Evolutionary conservation across 1,140 invertebrate species (phyloP).

Genomic region (Pemphigus obesinymphae): DNA sequence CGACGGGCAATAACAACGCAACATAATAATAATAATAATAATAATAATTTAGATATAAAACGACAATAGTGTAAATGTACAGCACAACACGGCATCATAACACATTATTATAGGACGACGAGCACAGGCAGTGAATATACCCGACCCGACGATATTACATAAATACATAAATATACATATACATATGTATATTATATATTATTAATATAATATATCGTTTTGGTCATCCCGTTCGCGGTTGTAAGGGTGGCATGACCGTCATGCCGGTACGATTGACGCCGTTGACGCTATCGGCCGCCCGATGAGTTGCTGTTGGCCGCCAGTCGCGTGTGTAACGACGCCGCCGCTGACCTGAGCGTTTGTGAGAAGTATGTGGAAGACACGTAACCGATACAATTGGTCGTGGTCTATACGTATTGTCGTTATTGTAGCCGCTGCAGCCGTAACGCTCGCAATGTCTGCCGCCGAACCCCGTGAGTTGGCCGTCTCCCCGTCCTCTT

Average conservation of each 20-base stretch:
- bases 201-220: no score
- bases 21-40: neutral
- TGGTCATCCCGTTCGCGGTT: no score
- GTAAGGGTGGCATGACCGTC: neutral
- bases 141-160: no score
- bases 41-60: neutral
- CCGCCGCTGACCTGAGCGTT: conserved; percentile 34
- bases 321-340: conserved; percentile 38
- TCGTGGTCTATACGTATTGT: conserved; percentile 39
- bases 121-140: neutral
- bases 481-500: neutral
- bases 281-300: conserved; percentile 23
- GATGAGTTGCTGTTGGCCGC: conserved; percentile 29
- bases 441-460: conserved; percentile 33
- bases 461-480: conserved; percentile 24
- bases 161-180: no score
- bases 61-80: neutral
- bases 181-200: no score
- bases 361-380: conserved; percentile 37
- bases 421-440: conserved; percentile 36
- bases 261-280: neutral
- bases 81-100: neutral
- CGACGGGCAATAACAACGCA: neutral
- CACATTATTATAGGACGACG: no score
- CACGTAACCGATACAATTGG: conserved; percentile 41